Base-by-base conservation (phyloP, 2,888 invertebrate species). In the Ametastegia equiseti region DNA sequence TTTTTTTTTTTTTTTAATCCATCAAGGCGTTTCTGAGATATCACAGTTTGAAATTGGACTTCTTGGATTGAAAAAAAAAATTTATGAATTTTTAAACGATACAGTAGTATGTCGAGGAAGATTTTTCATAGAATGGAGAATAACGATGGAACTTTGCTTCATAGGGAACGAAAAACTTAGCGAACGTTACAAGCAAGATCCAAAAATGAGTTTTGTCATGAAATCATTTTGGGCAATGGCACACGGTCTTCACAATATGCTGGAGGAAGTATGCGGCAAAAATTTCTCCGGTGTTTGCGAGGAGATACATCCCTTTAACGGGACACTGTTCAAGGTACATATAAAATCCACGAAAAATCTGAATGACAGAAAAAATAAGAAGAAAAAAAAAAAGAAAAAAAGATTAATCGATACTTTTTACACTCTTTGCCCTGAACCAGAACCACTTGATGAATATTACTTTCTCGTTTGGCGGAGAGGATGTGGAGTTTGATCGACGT, bases 211-310 rank as follows among this genome's bases (percentile, higher is more conserved):
- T 85, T 96, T 96, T 89, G 96, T 97, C 54, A 95, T 95, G 88
- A 96, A 96, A 90, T 95, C 96, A 2, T 94, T 96, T 84, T 94
- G 95, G 92, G 95, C 96, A 2, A 94, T 96, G 91, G 96, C 96
- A 7, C 93, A 95, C 88, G 97, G 95, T 9, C 92, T 97, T 75
- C 95, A 96, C 89, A 93, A 93, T 86, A 95, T 96, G 95, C 94
- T 94, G 84, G 92, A 93, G 85, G 94, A 94, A 83, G 89, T 94
- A 80, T 96, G 96, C 89, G 93, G 95, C 69, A 88, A 89, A 80
- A 91, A 91, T 54, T 89, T 90, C 50, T 85, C 89, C 1, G 94
- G 94, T 23, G 90, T 94, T 54, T 96, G 96, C 90, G 92, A 94
- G 11, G 94, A 94, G 84, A 94, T 96, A 92, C 91, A 94, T 84